These are phyloP conservation scores for Coelinius sp. DNA, from an alignment of 2,888 invertebrate species.

Conservation along the genomic window DNA sequence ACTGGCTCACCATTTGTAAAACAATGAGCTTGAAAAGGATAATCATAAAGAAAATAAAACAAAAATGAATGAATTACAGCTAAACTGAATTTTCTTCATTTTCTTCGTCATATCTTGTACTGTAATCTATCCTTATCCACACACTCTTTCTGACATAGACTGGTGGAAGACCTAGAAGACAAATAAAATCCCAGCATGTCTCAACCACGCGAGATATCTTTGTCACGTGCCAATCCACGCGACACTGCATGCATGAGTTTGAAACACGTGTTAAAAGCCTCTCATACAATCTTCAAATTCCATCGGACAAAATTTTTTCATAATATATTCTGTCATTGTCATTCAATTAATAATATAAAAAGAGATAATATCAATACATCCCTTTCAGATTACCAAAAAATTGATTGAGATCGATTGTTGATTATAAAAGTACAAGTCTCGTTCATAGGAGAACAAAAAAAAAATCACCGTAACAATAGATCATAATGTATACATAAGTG, in stretches of 20 bases:
- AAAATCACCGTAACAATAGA: constrained; percentile 6
- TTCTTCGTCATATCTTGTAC: background rate
- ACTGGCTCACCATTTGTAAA: background rate
- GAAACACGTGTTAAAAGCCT: constrained; percentile 25
- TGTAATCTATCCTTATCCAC: background rate
- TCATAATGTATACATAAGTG: constrained; percentile 1
- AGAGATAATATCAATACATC: constrained; percentile 20
- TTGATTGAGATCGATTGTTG: constrained; percentile 21
- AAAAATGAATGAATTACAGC: too few species aligned
- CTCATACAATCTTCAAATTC: background rate
- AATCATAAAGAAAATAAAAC: background rate
- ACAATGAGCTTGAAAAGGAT: background rate
- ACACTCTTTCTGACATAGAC: too few species aligned
- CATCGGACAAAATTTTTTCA: too few species aligned
- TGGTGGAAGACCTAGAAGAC: too few species aligned
- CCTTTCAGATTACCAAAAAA: constrained; percentile 14
- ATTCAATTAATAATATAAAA: too few species aligned
- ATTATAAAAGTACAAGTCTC: constrained; percentile 2
- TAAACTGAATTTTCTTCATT: background rate
- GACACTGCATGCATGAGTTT: constrained; percentile 31
- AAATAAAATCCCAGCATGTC: background rate
- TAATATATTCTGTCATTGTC: too few species aligned
- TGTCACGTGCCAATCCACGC: constrained; percentile 67
- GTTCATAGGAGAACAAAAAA: background rate
- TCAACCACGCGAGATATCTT: constrained; percentile 53